Conservation (phyloP, 1,140 invertebrate genomes). For the Alviniconcha marisindica region DNA sequence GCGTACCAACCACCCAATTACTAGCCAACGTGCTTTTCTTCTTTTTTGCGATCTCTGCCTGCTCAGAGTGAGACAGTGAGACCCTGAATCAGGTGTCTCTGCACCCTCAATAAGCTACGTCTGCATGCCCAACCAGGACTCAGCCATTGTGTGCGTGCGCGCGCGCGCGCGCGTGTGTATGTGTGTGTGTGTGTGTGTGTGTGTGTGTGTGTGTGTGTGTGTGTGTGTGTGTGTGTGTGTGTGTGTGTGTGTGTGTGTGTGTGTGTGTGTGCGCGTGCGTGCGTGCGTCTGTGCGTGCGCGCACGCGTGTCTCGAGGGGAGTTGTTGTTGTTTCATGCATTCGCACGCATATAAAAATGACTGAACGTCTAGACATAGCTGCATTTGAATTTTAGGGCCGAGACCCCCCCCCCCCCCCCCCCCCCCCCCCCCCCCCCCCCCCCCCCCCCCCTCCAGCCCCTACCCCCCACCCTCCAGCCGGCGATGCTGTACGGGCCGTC, state of each 20-base stretch:
- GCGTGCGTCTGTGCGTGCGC: slow-evolving; percentile 1
- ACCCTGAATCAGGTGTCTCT: too few species aligned
- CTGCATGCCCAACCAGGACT: too few species aligned
- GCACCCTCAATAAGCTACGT: too few species aligned
- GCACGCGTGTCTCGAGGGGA: neutral
- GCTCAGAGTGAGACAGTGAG: too few species aligned
- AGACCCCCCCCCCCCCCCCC: neutral
- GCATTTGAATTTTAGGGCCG: too few species aligned
- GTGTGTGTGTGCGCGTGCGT: slow-evolving; percentile 7
- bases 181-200: neutral
- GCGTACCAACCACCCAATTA: too few species aligned
- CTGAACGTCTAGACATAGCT: too few species aligned
- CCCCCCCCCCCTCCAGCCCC: too few species aligned
- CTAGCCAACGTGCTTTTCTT: too few species aligned
- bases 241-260: slow-evolving; percentile 34
- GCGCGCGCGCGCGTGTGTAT: neutral
- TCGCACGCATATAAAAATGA: neutral
- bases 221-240: neutral
- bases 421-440: neutral
- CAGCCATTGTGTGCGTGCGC: slow-evolving; percentile 23
- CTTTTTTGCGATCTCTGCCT: too few species aligned
- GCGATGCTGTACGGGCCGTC: too few species aligned
- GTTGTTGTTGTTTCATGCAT: neutral
- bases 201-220: neutral
- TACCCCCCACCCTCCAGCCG: too few species aligned